Percentiles rank a stretch among this genome's conserved stretches.
Conservation (phyloP, 1,140 invertebrate genomes). For the Ooceraea biroi region DNA sequence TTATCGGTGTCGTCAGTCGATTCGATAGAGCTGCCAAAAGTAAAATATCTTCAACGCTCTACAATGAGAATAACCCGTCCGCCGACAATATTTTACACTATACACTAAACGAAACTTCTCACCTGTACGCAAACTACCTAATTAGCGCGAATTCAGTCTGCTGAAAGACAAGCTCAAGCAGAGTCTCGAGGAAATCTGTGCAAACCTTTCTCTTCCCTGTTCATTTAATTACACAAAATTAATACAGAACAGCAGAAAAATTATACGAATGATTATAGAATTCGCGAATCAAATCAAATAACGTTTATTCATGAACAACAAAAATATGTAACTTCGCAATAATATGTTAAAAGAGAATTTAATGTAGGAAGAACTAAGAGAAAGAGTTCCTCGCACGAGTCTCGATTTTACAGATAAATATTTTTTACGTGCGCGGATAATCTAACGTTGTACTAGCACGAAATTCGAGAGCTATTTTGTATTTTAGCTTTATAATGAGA, state of each 20-base stretch:
- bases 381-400: conserved; percentile 10
- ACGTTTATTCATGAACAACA: background rate
- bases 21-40: conserved; percentile 37
- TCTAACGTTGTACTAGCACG: conserved; percentile 20
- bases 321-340: background rate
- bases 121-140: conserved; percentile 13
- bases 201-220: conserved; percentile 1
- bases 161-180: background rate
- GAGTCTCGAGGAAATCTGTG: conserved; percentile 22
- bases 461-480: conserved; percentile 64
- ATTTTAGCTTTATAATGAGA: conserved; percentile 46
- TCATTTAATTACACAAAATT: conserved; percentile 1
- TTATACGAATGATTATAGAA: conserved; percentile 7
- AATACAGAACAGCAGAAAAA: background rate
- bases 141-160: conserved; percentile 20
- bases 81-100: conserved; percentile 52
- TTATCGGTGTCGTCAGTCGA: conserved; percentile 44
- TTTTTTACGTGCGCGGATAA: conserved; percentile 37
- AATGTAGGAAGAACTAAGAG: background rate
- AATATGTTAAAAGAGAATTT: background rate
- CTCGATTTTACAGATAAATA: conserved; percentile 37
- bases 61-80: conserved; percentile 35
- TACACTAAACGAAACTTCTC: conserved; percentile 33
- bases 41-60: conserved; percentile 41
- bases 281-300: background rate